phyloP scores from a whole-genome alignment of 2,888 invertebrate genomes.

The Thymelicus acteon region DNA sequence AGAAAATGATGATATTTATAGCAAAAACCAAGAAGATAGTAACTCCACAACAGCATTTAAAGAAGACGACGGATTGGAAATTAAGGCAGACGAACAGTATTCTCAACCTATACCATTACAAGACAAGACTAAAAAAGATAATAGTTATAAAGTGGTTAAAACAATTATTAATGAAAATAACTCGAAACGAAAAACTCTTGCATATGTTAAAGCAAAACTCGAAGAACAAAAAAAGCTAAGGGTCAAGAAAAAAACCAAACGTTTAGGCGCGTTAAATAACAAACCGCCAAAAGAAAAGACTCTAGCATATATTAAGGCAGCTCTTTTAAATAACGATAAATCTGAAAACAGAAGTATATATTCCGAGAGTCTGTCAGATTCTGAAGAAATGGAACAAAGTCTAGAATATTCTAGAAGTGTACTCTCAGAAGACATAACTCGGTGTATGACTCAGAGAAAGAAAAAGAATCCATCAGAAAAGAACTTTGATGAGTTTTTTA shows the following conservation, averaged over 20 bases:
- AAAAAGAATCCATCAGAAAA: conserved; percentile 24
- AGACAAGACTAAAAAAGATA: too few relatives aligned
- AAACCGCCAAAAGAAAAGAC: neutral
- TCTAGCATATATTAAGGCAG: neutral
- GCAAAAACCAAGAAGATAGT: neutral
- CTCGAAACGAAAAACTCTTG: neutral
- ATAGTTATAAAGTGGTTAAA: too few relatives aligned
- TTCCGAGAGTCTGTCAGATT: neutral
- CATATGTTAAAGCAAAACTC: neutral
- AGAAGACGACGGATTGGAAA: neutral
- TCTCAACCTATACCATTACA: too few relatives aligned
- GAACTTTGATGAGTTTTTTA: conserved; percentile 42
- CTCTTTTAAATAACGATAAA: neutral
- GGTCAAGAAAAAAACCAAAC: neutral
- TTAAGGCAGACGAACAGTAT: too few relatives aligned
- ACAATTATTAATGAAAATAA: too few relatives aligned
- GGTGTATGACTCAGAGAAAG: conserved; percentile 8
- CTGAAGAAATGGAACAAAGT: neutral
- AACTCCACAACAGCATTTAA: neutral
- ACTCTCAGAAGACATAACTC: conserved; percentile 39
- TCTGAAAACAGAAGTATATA: neutral
- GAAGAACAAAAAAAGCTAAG: neutral
- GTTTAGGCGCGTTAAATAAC: neutral
- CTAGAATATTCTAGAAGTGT: conserved; percentile 40
- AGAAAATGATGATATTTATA: neutral